phyloP scores from a whole-genome alignment of 2,888 invertebrate species.

The Molorchus minor region DNA sequence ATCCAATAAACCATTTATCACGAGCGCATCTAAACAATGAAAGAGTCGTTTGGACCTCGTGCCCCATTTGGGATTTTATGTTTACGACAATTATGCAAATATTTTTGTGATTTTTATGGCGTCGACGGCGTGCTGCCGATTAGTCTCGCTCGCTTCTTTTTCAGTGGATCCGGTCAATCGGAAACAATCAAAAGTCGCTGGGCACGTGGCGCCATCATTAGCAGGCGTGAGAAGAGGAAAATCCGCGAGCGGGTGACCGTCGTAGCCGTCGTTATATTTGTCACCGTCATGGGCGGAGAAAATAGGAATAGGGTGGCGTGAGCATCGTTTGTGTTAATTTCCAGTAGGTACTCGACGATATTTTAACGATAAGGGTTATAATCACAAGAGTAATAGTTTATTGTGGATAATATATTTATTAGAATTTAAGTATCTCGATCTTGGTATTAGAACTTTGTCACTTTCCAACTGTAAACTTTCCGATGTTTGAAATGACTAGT shows the following conservation, averaged over 20 bases:
- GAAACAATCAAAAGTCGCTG: conserved; percentile 56
- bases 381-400: no score
- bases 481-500: no score
- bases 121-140: conserved; percentile 45
- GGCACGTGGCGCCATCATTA: conserved; percentile 62
- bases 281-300: conserved; percentile 13
- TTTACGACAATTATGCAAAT: conserved; percentile 51
- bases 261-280: conserved; percentile 15
- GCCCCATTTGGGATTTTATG: conserved; percentile 30
- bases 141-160: conserved; percentile 50
- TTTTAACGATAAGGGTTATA: no score
- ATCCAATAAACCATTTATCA: conserved; percentile 14
- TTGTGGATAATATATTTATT: no score
- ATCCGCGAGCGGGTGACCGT: conserved; percentile 18
- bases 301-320: no score
- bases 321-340: no score
- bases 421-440: no score
- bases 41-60: conserved; percentile 9
- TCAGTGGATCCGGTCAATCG: conserved; percentile 54
- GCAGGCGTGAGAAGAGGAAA: conserved; percentile 60
- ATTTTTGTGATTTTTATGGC: conserved; percentile 46
- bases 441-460: no score
- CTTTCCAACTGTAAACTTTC: no score
- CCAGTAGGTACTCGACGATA: no score
- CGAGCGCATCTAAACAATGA: conserved; percentile 18